A percentile compares a stretch with the other conserved stretches of the same genome.
These are phyloP conservation scores for Actias luna DNA, from an alignment of 2,888 invertebrate species.

Conservation along the genomic window DNA sequence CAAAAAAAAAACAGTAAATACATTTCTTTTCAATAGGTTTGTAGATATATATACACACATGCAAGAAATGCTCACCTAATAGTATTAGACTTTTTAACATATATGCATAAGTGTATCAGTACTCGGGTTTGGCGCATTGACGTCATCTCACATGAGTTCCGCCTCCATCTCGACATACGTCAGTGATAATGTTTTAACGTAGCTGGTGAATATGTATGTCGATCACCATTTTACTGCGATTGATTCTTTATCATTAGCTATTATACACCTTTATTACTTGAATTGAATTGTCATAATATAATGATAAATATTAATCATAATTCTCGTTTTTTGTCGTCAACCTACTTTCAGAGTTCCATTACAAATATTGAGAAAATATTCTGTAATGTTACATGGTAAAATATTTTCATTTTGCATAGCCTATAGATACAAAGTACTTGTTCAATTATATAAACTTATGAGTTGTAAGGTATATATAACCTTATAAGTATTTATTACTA, in stretches of 20 bases:
- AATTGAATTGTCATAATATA: not conserved
- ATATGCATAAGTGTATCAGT: not conserved
- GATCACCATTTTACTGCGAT: slow-evolving; percentile 11
- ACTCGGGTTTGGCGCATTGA: slow-evolving; percentile 15
- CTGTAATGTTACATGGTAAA: not conserved
- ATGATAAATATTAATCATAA: not conserved
- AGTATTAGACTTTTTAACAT: not conserved
- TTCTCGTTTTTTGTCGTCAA: not conserved
- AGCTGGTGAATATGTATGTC: not conserved
- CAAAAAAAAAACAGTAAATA: not conserved
- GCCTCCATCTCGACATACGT: slow-evolving; percentile 10
- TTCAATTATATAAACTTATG: too few species aligned
- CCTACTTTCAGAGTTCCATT: not conserved
- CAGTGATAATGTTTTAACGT: slow-evolving; percentile 6
- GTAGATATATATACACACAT: too few species aligned
- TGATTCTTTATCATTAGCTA: slow-evolving; percentile 3
- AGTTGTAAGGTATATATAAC: too few species aligned
- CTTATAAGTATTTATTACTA: too few species aligned
- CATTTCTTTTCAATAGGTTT: too few species aligned
- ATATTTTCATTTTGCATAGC: not conserved
- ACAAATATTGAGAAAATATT: not conserved
- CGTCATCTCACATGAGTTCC: slow-evolving; percentile 17
- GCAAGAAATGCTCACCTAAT: too few species aligned
- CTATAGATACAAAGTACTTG: too few species aligned
- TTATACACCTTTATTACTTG: not conserved